These are phyloP conservation scores for Hippocampus comes DNA, from an alignment of 2,113 vertebrate species.

Conservation along the genomic window DNA sequence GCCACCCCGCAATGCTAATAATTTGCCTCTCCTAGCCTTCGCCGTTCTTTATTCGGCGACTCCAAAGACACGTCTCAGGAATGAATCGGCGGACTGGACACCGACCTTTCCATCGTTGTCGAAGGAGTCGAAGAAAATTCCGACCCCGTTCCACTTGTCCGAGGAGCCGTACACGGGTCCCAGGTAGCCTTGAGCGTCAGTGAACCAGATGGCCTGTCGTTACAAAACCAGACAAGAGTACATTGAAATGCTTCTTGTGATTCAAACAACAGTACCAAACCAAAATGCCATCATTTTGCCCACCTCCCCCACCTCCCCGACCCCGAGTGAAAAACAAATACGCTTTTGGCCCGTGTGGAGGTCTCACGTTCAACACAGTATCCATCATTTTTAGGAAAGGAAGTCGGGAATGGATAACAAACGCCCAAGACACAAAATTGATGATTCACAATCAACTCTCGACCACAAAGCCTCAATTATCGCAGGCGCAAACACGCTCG, in stretches of 20 bases:
- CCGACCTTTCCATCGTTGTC: constrained; percentile 97
- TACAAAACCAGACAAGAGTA: neutral
- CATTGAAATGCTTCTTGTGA: neutral
- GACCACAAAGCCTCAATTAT: neutral
- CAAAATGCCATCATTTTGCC: neutral
- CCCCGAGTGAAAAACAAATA: neutral
- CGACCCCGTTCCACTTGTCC: constrained; percentile 90
- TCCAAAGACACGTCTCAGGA: neutral
- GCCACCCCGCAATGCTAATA: too few species aligned
- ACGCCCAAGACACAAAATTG: too few species aligned
- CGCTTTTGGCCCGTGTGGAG: neutral
- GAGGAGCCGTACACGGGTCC: constrained; percentile 92
- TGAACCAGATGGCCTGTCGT: constrained; percentile 89
- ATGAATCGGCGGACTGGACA: neutral
- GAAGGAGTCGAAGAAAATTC: constrained; percentile 97
- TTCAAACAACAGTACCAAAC: neutral
- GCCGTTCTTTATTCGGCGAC: neutral
- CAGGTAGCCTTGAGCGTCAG: constrained; percentile 82
- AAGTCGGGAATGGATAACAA: neutral
- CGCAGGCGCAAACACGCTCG: neutral
- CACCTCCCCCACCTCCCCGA: too few species aligned
- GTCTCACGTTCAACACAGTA: neutral
- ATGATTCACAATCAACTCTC: neutral
- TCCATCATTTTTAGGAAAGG: neutral
- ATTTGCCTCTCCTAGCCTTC: too few species aligned